Percentiles rank a stretch among this genome's conserved stretches.
phyloP scores from a whole-genome alignment of 2,888 invertebrate species.

The Mystacides longicornis region DNA sequence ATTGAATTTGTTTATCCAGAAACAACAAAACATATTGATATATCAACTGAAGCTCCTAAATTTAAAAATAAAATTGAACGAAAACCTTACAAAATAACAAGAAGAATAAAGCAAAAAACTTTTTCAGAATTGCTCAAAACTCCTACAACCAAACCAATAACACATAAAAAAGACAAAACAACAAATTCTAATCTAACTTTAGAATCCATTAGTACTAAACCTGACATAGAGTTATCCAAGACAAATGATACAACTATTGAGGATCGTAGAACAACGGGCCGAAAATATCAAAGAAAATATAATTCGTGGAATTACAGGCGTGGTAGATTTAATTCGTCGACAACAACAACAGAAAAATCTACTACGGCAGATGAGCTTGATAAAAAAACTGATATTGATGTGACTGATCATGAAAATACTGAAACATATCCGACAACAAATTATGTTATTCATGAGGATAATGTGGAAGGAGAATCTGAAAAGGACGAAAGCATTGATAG shows the following conservation, averaged over 20 bases:
- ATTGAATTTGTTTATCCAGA: background rate
- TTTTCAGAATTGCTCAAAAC: constrained; percentile 33
- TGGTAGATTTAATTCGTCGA: constrained; percentile 2
- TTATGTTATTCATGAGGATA: background rate
- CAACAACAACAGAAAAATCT: background rate
- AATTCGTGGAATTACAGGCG: constrained; percentile 27
- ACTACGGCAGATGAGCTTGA: background rate
- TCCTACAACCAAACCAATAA: constrained; percentile 32
- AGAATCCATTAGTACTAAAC: background rate
- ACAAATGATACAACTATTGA: background rate
- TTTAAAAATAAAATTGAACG: constrained; percentile 8
- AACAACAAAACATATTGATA: background rate
- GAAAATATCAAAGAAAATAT: constrained; percentile 19
- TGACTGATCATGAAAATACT: too few species aligned
- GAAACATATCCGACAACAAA: background rate
- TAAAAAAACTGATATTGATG: background rate
- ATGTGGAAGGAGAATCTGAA: constrained; percentile 7
- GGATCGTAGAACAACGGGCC: background rate
- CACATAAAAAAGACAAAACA: constrained; percentile 2
- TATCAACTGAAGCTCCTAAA: background rate
- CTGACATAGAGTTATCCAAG: background rate
- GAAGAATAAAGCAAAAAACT: constrained; percentile 24
- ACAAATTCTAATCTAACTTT: background rate
- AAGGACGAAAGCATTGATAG: background rate
- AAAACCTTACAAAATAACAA: constrained; percentile 11